A percentile compares a stretch with the other conserved stretches of the same genome.
Conservation (phyloP, 2,113 vertebrate genomes). For the Phalacrocorax brasilianus region DNA sequence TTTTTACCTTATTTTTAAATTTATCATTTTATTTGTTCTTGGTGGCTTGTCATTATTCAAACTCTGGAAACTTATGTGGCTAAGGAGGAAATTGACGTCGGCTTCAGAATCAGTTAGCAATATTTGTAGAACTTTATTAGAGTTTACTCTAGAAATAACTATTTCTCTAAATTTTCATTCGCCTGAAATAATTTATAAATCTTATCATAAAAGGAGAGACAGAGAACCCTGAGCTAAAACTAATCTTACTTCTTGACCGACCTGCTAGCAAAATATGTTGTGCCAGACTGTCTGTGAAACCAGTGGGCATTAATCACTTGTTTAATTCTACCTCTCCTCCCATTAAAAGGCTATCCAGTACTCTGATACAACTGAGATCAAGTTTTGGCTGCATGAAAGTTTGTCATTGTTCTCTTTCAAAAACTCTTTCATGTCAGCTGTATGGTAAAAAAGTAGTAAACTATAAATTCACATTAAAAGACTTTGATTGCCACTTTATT, state of each 20-base stretch:
- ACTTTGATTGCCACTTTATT: background rate
- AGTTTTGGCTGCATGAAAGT: background rate
- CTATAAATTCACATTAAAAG: background rate
- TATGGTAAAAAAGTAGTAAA: background rate
- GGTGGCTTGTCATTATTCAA: background rate
- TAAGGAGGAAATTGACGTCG: fast-evolving
- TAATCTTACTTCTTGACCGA: background rate
- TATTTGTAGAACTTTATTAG: background rate
- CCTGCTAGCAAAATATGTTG: background rate
- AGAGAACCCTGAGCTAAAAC: background rate
- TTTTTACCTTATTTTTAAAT: background rate
- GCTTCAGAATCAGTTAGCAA: background rate
- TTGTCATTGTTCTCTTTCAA: background rate
- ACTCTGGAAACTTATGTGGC: background rate
- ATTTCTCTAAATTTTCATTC: background rate
- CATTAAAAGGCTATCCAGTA: background rate
- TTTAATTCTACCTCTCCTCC: background rate
- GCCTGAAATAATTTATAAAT: background rate
- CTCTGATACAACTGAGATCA: background rate
- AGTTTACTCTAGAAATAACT: background rate
- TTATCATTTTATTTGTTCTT: background rate
- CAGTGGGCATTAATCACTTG: background rate
- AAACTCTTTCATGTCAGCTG: background rate
- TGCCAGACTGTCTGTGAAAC: background rate
- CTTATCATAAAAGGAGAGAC: background rate